Base-by-base conservation (phyloP, 2,888 invertebrate genomes). In the Erebia palarica region DNA sequence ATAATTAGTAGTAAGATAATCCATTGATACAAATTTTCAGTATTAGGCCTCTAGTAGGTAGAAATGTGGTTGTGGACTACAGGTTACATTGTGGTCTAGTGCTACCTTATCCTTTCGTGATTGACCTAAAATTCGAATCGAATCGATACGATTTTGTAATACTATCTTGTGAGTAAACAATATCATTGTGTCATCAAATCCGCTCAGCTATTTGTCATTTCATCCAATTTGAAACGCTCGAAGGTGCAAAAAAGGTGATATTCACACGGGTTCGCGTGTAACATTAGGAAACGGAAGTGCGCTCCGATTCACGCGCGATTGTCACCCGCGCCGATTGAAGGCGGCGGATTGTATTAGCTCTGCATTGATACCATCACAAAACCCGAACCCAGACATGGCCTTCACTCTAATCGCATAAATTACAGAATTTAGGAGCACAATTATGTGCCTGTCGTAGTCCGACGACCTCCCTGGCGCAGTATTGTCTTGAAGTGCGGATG, bases 271-370 rank as follows among this genome's bases (percentile, higher is more conserved):
- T 60, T 68, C 79, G 76, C 75, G 72, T 70, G 76, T 75, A 76
- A 75, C 76, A 78, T 77, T 80, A 84, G 88, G 90, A 89, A 91
- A 84, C 90, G 92, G 92, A 90, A 91, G 79, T 77, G 84, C 88
- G 91, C 82, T 87, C 82, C 86, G 87, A 77, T 85, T 81, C 80
- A 75, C 86, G 79, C 75, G 75, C 79, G 79, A 85, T 88, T 86
- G 89, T 88, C 84, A 75, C 78, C 75, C 76, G 82, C 81, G 81
- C 79, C 79, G 75, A 73, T 70, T 76, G 79, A 82, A 81, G 77
- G 16, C 77, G 78, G 81, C 80, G 78, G 82, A 84, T 81, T 76
- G 69, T 77, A 77, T 79, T 76, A 77, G 77, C 73, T 79, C 76
- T 79, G 80, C 67, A 70, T 63, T 71, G 71, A 73, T 73, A 69